Evolutionary conservation across 2,888 invertebrate species (phyloP), one percentile per base, ranked within the genome.

Genomic region (Periphyllus acericola): DNA sequence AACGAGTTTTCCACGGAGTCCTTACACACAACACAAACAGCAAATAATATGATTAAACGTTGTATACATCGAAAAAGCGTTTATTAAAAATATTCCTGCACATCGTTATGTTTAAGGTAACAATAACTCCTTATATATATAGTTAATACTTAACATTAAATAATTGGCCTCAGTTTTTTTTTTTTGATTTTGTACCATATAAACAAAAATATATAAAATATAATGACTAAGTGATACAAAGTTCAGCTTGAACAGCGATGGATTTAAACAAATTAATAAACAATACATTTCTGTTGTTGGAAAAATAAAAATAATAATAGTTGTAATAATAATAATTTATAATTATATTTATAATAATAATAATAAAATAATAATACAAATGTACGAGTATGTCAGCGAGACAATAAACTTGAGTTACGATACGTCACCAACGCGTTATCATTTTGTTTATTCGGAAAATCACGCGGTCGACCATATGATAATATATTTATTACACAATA

Each of bases 61-160:
- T 32, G 29, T 75, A 17, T 87, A 74, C 74, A 81, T 81, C n/a
- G 66, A 87, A 84, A 87, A 66, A 87, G 81, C 74, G 17, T 87
- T 87, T 87, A 87, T 81, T 87, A 87, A 87, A 87, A 87, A 87
- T 87, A 87, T 87, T 74, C 46, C 74, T 75, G 66, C 66, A 75
- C 29, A 55, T 74, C 9, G 46, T 55, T n/a, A 74, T 81, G 25
- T 60, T 40, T 40, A 86, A 81, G 34, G 34, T 81, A 87, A 87
- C 81, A 87, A 86, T 87, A 87, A 87, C 25, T 74, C 32, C 81
- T 87, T 87, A 87, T 60, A 74, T 87, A 87, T 81, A 87, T 81
- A 81, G 87, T 72, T 81, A 81, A 87, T 81, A 81, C 87, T 87
- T 87, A 87, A 87, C 25, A 81, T 74, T 87, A 87, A 87, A 74